Percentiles rank a stretch among this genome's conserved stretches.
Evolutionary conservation across 2,797 vertebrate genomes (phyloP).

Genomic region (Denticeps clupeoides): DNA sequence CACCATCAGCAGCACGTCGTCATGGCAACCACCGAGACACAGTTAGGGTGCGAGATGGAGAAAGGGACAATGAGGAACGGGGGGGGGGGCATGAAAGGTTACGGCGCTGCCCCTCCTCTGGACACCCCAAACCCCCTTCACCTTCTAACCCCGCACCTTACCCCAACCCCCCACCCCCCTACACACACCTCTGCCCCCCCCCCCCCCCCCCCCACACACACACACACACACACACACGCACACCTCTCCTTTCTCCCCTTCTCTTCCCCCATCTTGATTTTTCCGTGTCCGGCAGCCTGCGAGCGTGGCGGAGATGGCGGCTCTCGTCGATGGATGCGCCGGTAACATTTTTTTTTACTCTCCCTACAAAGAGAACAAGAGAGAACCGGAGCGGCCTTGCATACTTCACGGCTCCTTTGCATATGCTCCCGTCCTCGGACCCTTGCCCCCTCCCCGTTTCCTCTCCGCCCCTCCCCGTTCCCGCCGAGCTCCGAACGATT

Average conservation of each 20-base stretch:
- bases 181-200: constrained; percentile 22
- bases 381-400: constrained; percentile 50
- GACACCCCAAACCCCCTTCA: constrained; percentile 39
- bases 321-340: constrained; percentile 80
- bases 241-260: constrained; percentile 53
- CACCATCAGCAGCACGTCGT: constrained; percentile 51
- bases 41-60: constrained; percentile 21
- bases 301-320: constrained; percentile 79
- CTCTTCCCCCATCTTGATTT: too few species aligned
- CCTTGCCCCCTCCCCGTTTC: constrained; percentile 35
- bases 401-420: constrained; percentile 51
- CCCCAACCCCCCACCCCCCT: constrained; percentile 32
- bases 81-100: constrained; percentile 47
- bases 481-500: constrained; percentile 50
- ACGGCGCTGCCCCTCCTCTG: constrained; percentile 7
- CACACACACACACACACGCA: too few species aligned
- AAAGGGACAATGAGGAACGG: constrained; percentile 28
- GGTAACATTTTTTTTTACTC: constrained; percentile 65
- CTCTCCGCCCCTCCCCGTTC: constrained; percentile 37
- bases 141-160: constrained; percentile 42
- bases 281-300: constrained; percentile 61
- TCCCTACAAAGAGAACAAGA: constrained; percentile 45
- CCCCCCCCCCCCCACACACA: constrained; percentile 9
- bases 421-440: constrained; percentile 24
- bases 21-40: constrained; percentile 57